phyloP scores from a whole-genome alignment of 2,888 invertebrate species.

The Tenthredo mesomela region DNA sequence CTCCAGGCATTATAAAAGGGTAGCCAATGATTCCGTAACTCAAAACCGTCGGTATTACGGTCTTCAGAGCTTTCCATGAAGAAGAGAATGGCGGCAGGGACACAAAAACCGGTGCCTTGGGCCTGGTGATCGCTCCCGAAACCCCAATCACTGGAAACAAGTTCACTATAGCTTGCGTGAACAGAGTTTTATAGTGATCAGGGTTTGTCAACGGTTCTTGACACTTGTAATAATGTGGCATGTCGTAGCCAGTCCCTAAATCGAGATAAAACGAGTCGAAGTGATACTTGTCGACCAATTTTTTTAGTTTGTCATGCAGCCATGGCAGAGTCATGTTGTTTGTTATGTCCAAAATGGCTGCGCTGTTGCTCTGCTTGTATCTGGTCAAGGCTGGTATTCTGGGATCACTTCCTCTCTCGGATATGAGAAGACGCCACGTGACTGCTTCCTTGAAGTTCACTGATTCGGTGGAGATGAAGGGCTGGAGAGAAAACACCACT shows the following conservation, averaged over 20 bases:
- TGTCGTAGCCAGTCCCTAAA: constrained; percentile 89
- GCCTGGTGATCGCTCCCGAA: constrained; percentile 89
- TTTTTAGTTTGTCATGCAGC: constrained; percentile 87
- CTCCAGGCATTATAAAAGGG: constrained; percentile 95
- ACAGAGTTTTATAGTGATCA: constrained; percentile 89
- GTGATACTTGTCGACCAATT: constrained; percentile 85
- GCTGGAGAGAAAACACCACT: constrained; percentile 93
- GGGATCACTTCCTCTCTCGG: constrained; percentile 89
- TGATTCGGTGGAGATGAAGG: constrained; percentile 93
- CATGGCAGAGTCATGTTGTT: constrained; percentile 90
- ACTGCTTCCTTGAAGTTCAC: constrained; percentile 90
- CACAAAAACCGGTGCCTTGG: constrained; percentile 92
- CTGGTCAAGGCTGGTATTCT: constrained; percentile 91
- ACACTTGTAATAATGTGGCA: constrained; percentile 92
- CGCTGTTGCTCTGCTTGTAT: constrained; percentile 89
- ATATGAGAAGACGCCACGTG: constrained; percentile 86
- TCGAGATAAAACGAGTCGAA: constrained; percentile 93
- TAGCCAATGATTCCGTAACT: constrained; percentile 95
- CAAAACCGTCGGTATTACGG: constrained; percentile 92
- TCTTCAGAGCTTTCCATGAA: constrained; percentile 91
- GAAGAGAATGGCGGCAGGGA: constrained; percentile 92
- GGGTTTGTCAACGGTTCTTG: constrained; percentile 88
- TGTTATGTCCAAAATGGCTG: constrained; percentile 92
- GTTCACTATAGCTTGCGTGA: constrained; percentile 83
- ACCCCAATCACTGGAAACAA: constrained; percentile 88